These are phyloP conservation scores for Eristalis tenax DNA, from an alignment of 2,888 invertebrate species.

Conservation along the genomic window DNA sequence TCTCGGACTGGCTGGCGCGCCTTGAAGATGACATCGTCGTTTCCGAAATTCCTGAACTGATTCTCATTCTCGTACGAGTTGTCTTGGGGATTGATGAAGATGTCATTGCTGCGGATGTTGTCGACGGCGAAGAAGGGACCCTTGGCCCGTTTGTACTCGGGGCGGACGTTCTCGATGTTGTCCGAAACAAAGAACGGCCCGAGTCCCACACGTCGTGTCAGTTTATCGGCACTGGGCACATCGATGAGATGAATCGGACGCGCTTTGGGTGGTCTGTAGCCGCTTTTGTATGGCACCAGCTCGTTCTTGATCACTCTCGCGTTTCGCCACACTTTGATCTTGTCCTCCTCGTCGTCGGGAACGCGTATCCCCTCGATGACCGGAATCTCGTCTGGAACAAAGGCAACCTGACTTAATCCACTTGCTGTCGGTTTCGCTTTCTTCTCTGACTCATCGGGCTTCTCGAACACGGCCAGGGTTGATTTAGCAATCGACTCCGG, in stretches of 20 bases:
- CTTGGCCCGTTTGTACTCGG: conserved; percentile 57
- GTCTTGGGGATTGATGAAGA: conserved; percentile 15
- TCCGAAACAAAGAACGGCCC: conserved; percentile 66
- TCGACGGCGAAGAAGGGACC: conserved; percentile 65
- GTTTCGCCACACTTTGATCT: conserved; percentile 91
- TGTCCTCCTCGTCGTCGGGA: conserved; percentile 92
- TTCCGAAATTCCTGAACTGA: conserved; percentile 57
- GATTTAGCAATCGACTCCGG: conserved; percentile 65
- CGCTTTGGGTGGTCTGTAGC: conserved; percentile 85
- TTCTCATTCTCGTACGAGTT: conserved; percentile 35
- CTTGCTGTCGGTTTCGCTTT: conserved; percentile 14
- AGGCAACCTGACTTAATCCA: conserved; percentile 21
- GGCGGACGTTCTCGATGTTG: conserved; percentile 60
- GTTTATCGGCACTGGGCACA: conserved; percentile 1
- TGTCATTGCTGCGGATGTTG: conserved; percentile 59
- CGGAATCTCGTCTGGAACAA: conserved; percentile 84
- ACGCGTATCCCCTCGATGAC: conserved; percentile 89
- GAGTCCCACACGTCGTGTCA: conserved; percentile 38
- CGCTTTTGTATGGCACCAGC: conserved; percentile 88
- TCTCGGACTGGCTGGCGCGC: conserved; percentile 60
- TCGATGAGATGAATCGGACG: conserved; percentile 59
- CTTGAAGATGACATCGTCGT: conserved; percentile 53
- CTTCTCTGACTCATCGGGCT: conserved; percentile 29
- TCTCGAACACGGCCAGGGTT: conserved; percentile 48
- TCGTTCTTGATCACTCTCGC: conserved; percentile 93